Conservation (phyloP, 35 echinoderm and acorn worm species). For the Hemicentrotus pulcherrimus region DNA sequence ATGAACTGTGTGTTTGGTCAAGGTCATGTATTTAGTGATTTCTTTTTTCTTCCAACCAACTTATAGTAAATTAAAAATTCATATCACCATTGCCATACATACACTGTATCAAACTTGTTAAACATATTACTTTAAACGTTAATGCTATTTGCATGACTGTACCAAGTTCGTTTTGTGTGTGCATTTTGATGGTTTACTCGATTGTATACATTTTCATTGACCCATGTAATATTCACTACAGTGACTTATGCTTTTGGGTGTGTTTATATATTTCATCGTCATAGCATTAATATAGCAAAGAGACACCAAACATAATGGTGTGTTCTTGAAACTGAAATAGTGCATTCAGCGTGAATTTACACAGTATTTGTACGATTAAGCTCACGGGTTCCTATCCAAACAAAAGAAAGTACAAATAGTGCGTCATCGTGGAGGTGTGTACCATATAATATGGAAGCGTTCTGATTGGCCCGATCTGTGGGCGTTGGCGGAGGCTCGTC, state of each 20-base stretch:
- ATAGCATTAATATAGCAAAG: neutral
- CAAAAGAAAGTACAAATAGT: neutral
- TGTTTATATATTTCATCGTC: neutral
- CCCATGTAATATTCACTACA: neutral
- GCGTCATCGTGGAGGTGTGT: neutral
- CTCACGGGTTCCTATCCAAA: neutral
- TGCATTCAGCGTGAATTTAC: neutral
- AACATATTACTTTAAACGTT: too few relatives aligned
- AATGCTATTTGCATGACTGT: neutral
- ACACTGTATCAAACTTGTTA: too few relatives aligned
- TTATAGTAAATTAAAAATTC: too few relatives aligned
- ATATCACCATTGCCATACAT: too few relatives aligned
- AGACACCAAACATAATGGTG: neutral
- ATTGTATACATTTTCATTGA: neutral
- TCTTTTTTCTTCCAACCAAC: too few relatives aligned
- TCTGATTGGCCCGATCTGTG: conserved; percentile 32
- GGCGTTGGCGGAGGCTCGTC: conserved; percentile 49
- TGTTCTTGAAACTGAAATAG: neutral
- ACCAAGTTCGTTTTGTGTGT: neutral
- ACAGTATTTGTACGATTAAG: neutral
- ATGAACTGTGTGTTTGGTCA: too few relatives aligned
- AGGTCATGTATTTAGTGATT: too few relatives aligned
- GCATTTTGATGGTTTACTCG: neutral
- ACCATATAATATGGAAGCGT: neutral
- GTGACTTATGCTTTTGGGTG: neutral